Evolutionary conservation across 2,113 vertebrate genomes (phyloP), one percentile per base, ranked within the genome.

Genomic region (Dromaius novaehollandiae): DNA sequence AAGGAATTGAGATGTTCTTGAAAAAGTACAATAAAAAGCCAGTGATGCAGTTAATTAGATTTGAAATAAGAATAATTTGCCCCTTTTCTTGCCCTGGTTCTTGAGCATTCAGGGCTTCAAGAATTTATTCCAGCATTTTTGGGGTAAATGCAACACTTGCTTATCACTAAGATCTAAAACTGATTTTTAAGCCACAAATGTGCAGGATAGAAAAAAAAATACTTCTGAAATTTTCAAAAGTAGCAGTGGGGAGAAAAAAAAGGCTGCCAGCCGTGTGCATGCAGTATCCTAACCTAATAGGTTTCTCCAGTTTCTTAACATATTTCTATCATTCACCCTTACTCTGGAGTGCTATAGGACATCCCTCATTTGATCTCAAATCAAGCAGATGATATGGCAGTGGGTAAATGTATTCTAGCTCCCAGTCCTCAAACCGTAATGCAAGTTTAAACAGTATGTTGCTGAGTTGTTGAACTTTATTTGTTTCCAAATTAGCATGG

Each of bases 361-460:
- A 96, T 93, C 93, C 95, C 92, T 97, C 94, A 97, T 95, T 97
- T 96, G 91, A 85, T 95, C 93, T 97, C 93, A 97, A 96, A 97
- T 97, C 97, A 97, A 97, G 90, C 95, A 97, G 94, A 96, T 96
- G 96, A 96, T 97, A 94, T 53, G 77, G 95, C 88, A 93, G 82
- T 92, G 92, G 74, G 90, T 95, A 97, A 97, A 96, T 95, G 91
- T 78, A 93, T 95, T 96, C 95, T 89, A 93, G 95, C 83, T 96
- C 95, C 95, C 95, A 96, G 95, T 87, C 61, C 89, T 96, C 94
- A 96, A 96, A 95, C 86, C 4, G 0, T 91, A 96, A 96, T 96
- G 94, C 89, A 97, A 95, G 78, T 96, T 97, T 97, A 97, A 96
- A 94, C 69, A 93, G 95, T 95, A 46, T 95, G 90, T 95, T 97